Base-by-base conservation (phyloP, 2,888 invertebrate species). In the Melipona beecheii region DNA sequence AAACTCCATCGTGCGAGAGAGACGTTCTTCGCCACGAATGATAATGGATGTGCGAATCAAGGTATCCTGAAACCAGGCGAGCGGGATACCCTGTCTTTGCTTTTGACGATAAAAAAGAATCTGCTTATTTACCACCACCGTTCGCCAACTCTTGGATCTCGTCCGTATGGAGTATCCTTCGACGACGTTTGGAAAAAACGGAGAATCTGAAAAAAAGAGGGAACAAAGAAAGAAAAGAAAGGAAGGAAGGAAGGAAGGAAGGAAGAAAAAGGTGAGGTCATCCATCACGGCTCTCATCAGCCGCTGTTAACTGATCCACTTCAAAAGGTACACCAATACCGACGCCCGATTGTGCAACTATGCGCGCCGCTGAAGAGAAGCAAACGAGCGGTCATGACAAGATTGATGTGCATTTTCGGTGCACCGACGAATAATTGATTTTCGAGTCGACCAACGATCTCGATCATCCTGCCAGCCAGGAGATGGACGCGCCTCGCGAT, bases 351-450 rank as follows among this genome's bases (percentile, higher is more conserved):
- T 86, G 86, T 82, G 82, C 82, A 77, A 78, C 81, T 86, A 86
- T 83, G 78, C 52, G 86, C 77, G 78, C 81, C 64, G 78, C 78
- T 86, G 86, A 86, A 86, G 83, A 86, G 83, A 86, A 87, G 87
- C 85, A 80, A 82, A 82, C 89, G 85, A 87, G 87, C 79, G 85
- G 88, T 86, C 86, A 84, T 82, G 88, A 88, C 89, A 89, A 89
- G 90, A 90, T 90, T 87, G 90, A 90, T 90, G 89, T 86, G 88
- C 87, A 87, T 90, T 90, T 90, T 90, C 86, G 86, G 88, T 87
- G 90, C 87, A 82, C 79, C 86, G 86, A 84, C 87, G 89, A 90
- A 90, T 90, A 89, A 90, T 90, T 87, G 90, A 89, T 89, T 90
- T 88, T 90, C 90, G 90, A 87, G 88, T 90, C 87, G 90, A 83